Evolutionary conservation across 2,888 invertebrate species (phyloP).

Genomic region (Amphipyra berbera): DNA sequence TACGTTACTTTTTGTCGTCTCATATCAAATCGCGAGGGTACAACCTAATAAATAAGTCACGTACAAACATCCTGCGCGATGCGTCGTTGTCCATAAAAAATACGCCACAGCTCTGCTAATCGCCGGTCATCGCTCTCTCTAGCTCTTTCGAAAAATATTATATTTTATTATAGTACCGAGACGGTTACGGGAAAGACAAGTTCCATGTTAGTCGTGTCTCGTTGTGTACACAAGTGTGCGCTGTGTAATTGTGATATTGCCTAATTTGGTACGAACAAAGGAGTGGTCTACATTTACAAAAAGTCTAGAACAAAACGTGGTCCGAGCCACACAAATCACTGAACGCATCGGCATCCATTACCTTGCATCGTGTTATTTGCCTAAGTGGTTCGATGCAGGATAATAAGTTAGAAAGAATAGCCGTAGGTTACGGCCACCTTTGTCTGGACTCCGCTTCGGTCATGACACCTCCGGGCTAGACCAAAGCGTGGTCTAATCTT

Average conservation of each 20-base stretch:
- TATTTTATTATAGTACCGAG: constrained; percentile 65
- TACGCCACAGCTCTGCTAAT: constrained; percentile 80
- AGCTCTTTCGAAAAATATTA: constrained; percentile 73
- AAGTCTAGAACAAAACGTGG: constrained; percentile 42
- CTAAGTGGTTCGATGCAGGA: constrained; percentile 72
- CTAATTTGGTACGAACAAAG: constrained; percentile 73
- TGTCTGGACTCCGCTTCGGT: constrained; percentile 67
- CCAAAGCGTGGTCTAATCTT: constrained; percentile 70
- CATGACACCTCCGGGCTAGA: constrained; percentile 74
- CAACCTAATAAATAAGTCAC: constrained; percentile 79
- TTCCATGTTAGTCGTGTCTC: constrained; percentile 68
- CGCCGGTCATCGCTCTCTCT: constrained; percentile 84
- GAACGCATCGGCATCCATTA: constrained; percentile 68
- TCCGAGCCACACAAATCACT: constrained; percentile 61
- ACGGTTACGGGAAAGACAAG: constrained; percentile 78
- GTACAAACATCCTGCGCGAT: constrained; percentile 80
- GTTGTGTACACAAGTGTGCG: constrained; percentile 80
- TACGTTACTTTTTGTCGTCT: constrained; percentile 60
- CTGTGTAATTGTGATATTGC: constrained; percentile 69
- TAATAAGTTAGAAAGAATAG: constrained; percentile 75
- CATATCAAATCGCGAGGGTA: constrained; percentile 63
- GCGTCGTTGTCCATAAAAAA: constrained; percentile 74
- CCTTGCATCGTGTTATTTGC: constrained; percentile 75
- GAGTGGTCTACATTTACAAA: constrained; percentile 50
- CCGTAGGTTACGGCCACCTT: constrained; percentile 68